Conservation (phyloP, 2,113 vertebrate species). For the Podiceps cristatus region DNA sequence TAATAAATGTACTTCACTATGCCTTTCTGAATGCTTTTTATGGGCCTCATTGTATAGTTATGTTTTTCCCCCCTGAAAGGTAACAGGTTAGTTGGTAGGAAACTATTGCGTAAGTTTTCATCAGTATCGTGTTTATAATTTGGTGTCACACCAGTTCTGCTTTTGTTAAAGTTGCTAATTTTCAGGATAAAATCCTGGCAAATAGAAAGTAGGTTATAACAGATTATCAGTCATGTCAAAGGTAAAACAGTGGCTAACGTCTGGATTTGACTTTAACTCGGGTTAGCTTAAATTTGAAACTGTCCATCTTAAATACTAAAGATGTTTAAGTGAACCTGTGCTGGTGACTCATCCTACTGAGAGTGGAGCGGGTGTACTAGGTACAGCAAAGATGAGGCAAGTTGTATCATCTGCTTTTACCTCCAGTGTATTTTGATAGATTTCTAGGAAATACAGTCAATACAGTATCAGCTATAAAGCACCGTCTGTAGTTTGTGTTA, state of each 20-base stretch:
- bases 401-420: not conserved
- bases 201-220: not conserved
- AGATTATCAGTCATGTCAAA: not conserved
- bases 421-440: not conserved
- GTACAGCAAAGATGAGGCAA: not conserved
- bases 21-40: not conserved
- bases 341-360: not conserved
- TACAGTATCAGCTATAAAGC: not conserved
- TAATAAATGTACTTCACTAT: not conserved
- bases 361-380: not conserved
- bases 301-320: not conserved
- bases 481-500: not conserved
- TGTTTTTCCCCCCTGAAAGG: not conserved
- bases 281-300: not conserved
- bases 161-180: not conserved
- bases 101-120: fast-evolving
- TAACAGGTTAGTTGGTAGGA: not conserved
- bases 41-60: not conserved
- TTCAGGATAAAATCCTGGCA: not conserved
- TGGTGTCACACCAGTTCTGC: not conserved
- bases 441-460: not conserved
- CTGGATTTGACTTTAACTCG: not conserved
- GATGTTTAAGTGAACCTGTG: not conserved
- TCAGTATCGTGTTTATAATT: not conserved
- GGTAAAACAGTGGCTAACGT: not conserved